Percentiles rank a stretch among this genome's conserved stretches.
phyloP scores from a whole-genome alignment of 1,140 invertebrate genomes.

The Phymastichus coffea region DNA sequence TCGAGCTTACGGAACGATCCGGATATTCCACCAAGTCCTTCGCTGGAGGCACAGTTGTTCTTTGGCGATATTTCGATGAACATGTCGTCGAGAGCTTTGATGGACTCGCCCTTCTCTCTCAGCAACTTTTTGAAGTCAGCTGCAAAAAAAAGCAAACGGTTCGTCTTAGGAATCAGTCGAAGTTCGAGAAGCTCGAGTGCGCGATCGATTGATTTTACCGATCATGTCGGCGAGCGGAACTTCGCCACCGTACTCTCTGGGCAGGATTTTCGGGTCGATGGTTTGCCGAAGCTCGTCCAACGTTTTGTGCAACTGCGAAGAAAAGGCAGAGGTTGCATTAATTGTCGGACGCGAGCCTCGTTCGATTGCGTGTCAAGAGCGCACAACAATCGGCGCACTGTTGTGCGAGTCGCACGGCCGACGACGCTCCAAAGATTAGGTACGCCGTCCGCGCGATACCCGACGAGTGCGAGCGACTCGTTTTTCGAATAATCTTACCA shows the following conservation, averaged over 20 bases:
- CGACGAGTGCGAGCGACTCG: no score
- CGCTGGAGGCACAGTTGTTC: constrained; percentile 62
- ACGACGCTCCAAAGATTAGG: no score
- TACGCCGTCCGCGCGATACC: no score
- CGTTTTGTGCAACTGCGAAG: constrained; percentile 68
- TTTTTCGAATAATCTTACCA: constrained; percentile 63
- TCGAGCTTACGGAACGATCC: constrained; percentile 80
- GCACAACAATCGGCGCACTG: no score
- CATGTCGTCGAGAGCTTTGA: constrained; percentile 80
- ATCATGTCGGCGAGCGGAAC: constrained; percentile 79
- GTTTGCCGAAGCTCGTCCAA: constrained; percentile 68
- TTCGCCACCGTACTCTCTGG: constrained; percentile 82
- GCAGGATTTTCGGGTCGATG: constrained; percentile 73
- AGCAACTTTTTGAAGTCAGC: constrained; percentile 67
- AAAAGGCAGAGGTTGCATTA: no score
- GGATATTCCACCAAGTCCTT: constrained; percentile 67
- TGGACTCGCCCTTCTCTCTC: constrained; percentile 62
- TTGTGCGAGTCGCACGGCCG: no score
- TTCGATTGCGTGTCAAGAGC: no score
- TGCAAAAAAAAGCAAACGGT: constrained; percentile 31
- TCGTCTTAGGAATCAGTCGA: no score
- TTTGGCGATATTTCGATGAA: constrained; percentile 67
- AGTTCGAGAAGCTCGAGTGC: no score
- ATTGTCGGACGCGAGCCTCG: no score
- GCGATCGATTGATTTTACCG: constrained; percentile 49